These are phyloP conservation scores for Euphonia xanthogaster DNA, from an alignment of 2,797 vertebrate genomes.

Conservation along the genomic window DNA sequence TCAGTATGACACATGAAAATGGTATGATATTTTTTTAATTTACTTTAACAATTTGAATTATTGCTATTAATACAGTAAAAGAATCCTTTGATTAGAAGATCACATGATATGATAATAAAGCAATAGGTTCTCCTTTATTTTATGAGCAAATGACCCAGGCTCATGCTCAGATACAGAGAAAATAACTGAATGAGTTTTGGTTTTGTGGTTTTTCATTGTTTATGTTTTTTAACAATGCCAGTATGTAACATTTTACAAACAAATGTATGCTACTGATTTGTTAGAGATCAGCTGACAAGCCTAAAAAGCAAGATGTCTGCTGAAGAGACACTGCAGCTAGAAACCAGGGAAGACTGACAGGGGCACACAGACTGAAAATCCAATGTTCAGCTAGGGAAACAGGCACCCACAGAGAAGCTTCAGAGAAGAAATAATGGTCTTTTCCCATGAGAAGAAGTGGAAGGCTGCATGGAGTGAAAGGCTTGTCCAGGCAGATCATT, in stretches of 20 bases:
- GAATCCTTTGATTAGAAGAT: neutral
- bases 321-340: neutral
- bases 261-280: slow-evolving; percentile 9
- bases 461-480: neutral
- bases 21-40: neutral
- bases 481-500: slow-evolving; percentile 8
- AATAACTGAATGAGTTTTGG: slow-evolving; percentile 44
- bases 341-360: neutral
- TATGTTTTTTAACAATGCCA: neutral
- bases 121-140: slow-evolving; percentile 4
- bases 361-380: neutral
- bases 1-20: neutral
- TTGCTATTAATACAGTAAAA: neutral
- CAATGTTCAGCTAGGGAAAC: neutral
- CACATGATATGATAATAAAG: neutral
- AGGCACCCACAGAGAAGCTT: neutral
- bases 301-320: slow-evolving; percentile 5
- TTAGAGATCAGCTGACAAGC: neutral
- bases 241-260: neutral
- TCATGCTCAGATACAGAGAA: slow-evolving; percentile 44
- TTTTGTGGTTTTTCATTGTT: neutral
- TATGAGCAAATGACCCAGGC: slow-evolving; percentile 6
- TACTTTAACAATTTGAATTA: neutral
- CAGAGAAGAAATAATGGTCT: slow-evolving; percentile 1
- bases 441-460: neutral